phyloP scores from a whole-genome alignment of 2,888 invertebrate species.

The Oxystoma pomonae region DNA sequence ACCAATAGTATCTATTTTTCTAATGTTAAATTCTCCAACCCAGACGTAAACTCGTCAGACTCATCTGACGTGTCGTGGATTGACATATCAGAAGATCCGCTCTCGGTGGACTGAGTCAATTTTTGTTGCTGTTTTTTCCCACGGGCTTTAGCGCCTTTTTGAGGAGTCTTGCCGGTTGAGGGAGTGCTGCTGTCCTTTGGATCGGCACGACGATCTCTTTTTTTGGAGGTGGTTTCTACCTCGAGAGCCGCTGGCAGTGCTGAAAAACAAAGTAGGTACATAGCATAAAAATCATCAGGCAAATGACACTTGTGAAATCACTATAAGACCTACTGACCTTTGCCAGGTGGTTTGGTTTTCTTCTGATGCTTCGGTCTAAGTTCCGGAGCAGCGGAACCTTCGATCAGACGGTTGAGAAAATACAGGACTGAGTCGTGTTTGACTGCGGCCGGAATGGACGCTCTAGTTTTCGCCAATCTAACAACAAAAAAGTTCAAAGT shows the following conservation, averaged over 20 bases:
- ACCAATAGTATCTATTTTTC: neutral
- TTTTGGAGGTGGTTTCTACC: neutral
- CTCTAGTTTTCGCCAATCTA: too few species aligned
- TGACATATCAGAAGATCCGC: constrained; percentile 4
- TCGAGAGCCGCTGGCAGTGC: neutral
- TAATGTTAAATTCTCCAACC: neutral
- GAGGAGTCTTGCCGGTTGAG: neutral
- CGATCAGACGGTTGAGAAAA: constrained; percentile 2
- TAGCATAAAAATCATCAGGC: too few species aligned
- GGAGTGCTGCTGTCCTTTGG: neutral
- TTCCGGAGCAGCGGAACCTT: too few species aligned
- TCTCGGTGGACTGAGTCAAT: neutral
- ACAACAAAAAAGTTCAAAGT: too few species aligned
- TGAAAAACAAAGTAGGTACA: neutral
- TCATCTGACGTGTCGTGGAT: constrained; percentile 10
- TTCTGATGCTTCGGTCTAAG: too few species aligned
- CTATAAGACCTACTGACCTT: too few species aligned
- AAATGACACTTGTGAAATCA: too few species aligned
- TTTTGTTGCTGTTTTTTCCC: neutral
- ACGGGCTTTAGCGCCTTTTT: neutral
- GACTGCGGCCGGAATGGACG: too few species aligned
- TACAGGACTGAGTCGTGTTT: constrained; percentile 7
- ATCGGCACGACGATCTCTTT: neutral
- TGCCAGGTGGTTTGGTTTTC: too few species aligned
- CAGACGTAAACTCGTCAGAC: neutral